Conservation (phyloP, 2,797 vertebrate genomes). For the Coregonus suidteri region DNA sequence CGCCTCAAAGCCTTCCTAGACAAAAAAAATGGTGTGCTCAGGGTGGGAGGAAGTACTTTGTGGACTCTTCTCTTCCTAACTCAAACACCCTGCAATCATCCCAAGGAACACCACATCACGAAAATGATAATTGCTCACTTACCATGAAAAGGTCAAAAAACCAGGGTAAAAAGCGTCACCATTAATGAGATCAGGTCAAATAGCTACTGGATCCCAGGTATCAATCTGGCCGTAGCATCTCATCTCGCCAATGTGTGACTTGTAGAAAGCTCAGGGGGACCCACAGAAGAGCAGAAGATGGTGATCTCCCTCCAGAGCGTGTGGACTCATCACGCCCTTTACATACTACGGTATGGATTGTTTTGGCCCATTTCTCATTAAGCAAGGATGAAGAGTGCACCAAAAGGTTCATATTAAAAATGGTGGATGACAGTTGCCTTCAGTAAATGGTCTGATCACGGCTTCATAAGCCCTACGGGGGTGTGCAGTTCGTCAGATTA, state of each 20-base stretch:
- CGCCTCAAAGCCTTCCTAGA: not conserved
- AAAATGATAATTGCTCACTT: conserved; percentile 25
- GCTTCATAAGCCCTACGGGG: not conserved
- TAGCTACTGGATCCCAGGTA: conserved; percentile 24
- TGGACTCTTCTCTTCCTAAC: not conserved
- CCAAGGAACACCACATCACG: conserved; percentile 14
- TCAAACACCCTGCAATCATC: conserved; percentile 26
- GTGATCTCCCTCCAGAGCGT: no score
- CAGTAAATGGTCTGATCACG: not conserved
- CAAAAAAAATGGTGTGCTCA: conserved; percentile 22
- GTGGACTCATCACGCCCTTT: no score
- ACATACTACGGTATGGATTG: no score
- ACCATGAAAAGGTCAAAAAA: conserved; percentile 23
- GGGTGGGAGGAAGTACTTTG: conserved; percentile 17
- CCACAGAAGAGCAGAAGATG: no score
- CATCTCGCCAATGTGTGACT: no score
- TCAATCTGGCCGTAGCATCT: not conserved
- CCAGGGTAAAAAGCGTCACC: conserved; percentile 27
- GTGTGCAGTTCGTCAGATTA: not conserved
- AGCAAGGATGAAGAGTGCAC: no score
- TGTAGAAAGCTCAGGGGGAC: no score
- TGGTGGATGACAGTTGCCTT: not conserved
- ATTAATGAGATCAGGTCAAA: conserved; percentile 29
- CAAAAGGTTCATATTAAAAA: not conserved
- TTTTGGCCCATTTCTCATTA: no score